These are phyloP conservation scores for Galeruca laticollis DNA, from an alignment of 2,888 invertebrate species.

Conservation along the genomic window DNA sequence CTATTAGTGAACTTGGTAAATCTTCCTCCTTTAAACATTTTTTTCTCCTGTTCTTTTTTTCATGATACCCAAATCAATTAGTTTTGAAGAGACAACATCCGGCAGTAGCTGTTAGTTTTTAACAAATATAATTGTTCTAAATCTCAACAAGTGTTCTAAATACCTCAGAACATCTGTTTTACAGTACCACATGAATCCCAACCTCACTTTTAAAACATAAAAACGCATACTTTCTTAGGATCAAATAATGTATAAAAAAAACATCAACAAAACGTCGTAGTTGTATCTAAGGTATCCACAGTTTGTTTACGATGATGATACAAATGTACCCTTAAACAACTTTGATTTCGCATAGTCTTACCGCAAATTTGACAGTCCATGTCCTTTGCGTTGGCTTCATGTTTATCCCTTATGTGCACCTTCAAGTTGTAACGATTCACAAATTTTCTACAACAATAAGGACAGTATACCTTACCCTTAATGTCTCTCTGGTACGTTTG, in stretches of 20 bases:
- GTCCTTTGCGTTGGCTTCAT: constrained; percentile 75
- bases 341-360: constrained; percentile 75
- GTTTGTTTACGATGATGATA: constrained; percentile 73
- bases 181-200: too few relatives aligned
- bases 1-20: too few relatives aligned
- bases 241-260: neutral
- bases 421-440: constrained; percentile 79
- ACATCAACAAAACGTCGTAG: neutral
- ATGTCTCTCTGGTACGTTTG: constrained; percentile 59
- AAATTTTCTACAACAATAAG: constrained; percentile 74
- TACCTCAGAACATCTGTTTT: too few relatives aligned
- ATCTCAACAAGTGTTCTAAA: too few relatives aligned
- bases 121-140: too few relatives aligned
- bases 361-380: constrained; percentile 79
- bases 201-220: too few relatives aligned
- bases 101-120: too few relatives aligned
- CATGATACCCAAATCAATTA: too few relatives aligned
- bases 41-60: too few relatives aligned
- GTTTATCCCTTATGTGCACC: constrained; percentile 79
- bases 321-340: constrained; percentile 75
- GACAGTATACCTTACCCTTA: constrained; percentile 73
- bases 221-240: neutral
- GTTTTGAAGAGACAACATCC: too few relatives aligned
- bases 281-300: neutral
- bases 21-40: too few relatives aligned